Evolutionary conservation across 2,888 invertebrate species (phyloP), one percentile per base, ranked within the genome.

Genomic region (Peribatodes rhomboidaria): DNA sequence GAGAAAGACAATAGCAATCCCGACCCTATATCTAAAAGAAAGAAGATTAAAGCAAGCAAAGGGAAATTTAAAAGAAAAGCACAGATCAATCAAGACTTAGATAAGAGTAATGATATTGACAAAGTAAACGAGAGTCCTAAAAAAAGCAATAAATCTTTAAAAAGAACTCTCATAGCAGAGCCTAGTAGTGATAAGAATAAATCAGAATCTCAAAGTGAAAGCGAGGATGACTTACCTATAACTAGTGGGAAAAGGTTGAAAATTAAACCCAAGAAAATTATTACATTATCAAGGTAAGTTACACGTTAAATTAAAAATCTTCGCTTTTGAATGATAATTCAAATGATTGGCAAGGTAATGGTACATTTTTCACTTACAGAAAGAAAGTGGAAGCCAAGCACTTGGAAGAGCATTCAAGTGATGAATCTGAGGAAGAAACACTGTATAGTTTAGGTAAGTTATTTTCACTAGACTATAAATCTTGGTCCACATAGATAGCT

Each of bases 311-410:
- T 44, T 44, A 41, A 18, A 16, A 41, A 27, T 27, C 27, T 2
- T 37, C 2, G n/a, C n/a, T 37, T n/a, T 37, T n/a, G 6, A n/a
- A 37, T 37, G 37, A 37, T 37, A n/a, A n/a, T 37, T 42, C 10
- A 42, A 42, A 42, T 42, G 41, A 20, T 44, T 10, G 10, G 0
- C 58, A 7, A 52, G 46, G 39, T 56, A 59, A 53, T 39, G 52
- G 46, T 20, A 52, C 11, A 58, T 18, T 60, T 35, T 27, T 64
- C 64, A 70, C 49, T 87, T 87, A n/a, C 83, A 94, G 94, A 69
- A 93, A 93, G 89, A 93, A 93, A 77, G 83, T 95, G 6, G 95
- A 95, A 87, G 94, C 94, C 20, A 94, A 94, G 77, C 80, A 86
- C 60, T 86, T 92, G 75, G 88, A 93, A 65, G 92, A 93, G 69